Evolutionary conservation across 2,797 vertebrate genomes (phyloP).

Genomic region (Schizopygopsis pylzovi): DNA sequence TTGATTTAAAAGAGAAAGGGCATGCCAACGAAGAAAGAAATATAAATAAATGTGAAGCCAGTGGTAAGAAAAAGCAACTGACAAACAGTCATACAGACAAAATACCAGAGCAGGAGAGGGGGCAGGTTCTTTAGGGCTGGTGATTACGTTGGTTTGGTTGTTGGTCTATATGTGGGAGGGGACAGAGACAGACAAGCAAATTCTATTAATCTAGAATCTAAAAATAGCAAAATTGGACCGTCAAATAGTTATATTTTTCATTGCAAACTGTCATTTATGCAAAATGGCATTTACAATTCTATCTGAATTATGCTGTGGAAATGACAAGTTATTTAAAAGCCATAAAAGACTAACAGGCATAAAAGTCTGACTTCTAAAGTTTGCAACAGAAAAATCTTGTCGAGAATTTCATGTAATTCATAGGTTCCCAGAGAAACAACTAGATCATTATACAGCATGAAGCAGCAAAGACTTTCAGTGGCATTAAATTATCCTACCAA

Average conservation of each 20-base stretch:
- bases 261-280: neutral
- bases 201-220: constrained; percentile 26
- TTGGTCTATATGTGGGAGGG: constrained; percentile 91
- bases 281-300: neutral
- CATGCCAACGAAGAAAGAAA: neutral
- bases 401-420: neutral
- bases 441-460: neutral
- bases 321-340: constrained; percentile 8
- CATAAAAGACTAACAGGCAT: neutral
- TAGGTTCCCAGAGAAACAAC: neutral
- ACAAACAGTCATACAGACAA: constrained; percentile 14
- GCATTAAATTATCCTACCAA: neutral
- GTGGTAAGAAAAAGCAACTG: constrained; percentile 27
- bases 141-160: constrained; percentile 99
- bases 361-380: neutral
- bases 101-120: constrained; percentile 95
- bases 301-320: neutral
- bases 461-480: neutral
- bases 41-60: neutral
- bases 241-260: constrained; percentile 6
- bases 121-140: constrained; percentile 94
- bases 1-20: neutral
- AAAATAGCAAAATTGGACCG: neutral
- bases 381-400: neutral
- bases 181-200: constrained; percentile 71